These are phyloP conservation scores for Nothoprocta perdicaria DNA, from an alignment of 2,113 vertebrate species.

Conservation along the genomic window DNA sequence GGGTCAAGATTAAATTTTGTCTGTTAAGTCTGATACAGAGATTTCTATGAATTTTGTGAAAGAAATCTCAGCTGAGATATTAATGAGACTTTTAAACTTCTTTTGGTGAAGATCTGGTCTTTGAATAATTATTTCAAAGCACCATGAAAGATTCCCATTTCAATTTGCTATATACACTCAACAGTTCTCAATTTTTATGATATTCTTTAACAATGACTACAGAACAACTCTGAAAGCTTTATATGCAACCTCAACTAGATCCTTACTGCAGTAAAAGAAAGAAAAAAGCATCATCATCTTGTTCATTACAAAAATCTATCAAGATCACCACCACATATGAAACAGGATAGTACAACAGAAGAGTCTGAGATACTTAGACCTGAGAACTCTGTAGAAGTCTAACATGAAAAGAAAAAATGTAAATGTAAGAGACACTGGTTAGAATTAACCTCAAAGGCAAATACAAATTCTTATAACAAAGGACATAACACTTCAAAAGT, in stretches of 20 bases:
- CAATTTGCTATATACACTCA: not conserved
- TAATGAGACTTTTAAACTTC: not conserved
- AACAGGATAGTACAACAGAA: not conserved
- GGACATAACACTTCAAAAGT: not conserved
- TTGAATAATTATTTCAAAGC: not conserved
- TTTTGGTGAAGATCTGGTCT: not conserved
- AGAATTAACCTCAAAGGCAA: not conserved
- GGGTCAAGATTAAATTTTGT: not conserved
- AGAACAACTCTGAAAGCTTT: not conserved
- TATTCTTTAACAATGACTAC: not conserved
- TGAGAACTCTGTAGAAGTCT: not conserved
- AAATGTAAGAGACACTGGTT: not conserved
- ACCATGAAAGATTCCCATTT: not conserved
- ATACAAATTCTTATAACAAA: not conserved
- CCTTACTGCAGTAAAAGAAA: not conserved
- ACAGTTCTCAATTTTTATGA: not conserved
- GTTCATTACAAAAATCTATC: not conserved
- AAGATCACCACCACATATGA: not conserved
- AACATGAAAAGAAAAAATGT: not conserved
- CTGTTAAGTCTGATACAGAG: not conserved
- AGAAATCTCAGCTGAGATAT: not conserved
- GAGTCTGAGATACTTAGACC: not conserved
- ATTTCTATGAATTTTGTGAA: slow-evolving; percentile 29
- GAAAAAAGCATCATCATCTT: too few relatives aligned
- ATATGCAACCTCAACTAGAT: not conserved